These are phyloP conservation scores for Hyaena hyaena DNA, from an alignment of 2,113 vertebrate species.

Conservation along the genomic window DNA sequence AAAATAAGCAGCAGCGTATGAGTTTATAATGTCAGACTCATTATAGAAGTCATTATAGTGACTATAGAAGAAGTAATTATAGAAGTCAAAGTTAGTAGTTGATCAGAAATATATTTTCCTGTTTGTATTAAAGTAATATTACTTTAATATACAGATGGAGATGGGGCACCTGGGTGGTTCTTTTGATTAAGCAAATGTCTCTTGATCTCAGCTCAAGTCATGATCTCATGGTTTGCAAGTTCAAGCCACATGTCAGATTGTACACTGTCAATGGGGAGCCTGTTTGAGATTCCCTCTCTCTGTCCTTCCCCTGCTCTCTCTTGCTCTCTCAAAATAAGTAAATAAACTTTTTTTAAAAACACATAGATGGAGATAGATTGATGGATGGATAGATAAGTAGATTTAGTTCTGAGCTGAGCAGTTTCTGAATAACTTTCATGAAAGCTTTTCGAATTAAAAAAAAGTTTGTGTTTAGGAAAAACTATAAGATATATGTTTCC, in stretches of 20 bases:
- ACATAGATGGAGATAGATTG: not conserved
- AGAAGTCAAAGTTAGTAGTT: not conserved
- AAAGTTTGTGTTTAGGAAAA: constrained; percentile 13
- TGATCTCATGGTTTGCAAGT: too few relatives aligned
- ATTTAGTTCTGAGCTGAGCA: not conserved
- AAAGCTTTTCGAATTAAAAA: not conserved
- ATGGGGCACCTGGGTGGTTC: too few relatives aligned
- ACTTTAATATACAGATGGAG: not conserved
- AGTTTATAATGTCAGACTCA: not conserved
- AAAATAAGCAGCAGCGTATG: not conserved
- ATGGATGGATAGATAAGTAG: not conserved
- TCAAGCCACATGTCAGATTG: too few relatives aligned
- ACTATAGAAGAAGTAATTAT: not conserved
- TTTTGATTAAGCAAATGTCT: too few relatives aligned
- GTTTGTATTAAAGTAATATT: not conserved
- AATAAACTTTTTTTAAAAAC: too few relatives aligned
- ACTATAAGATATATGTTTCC: not conserved
- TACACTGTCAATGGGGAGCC: too few relatives aligned
- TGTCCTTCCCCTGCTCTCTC: too few relatives aligned
- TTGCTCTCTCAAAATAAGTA: too few relatives aligned
- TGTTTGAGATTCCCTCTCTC: too few relatives aligned
- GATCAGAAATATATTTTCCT: not conserved
- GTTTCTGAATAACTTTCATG: constrained; percentile 6
- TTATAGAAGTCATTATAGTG: too few relatives aligned
- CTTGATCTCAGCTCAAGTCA: too few relatives aligned